Evolutionary conservation across 2,888 invertebrate species (phyloP).

Genomic region (Geotrupes spiniger): DNA sequence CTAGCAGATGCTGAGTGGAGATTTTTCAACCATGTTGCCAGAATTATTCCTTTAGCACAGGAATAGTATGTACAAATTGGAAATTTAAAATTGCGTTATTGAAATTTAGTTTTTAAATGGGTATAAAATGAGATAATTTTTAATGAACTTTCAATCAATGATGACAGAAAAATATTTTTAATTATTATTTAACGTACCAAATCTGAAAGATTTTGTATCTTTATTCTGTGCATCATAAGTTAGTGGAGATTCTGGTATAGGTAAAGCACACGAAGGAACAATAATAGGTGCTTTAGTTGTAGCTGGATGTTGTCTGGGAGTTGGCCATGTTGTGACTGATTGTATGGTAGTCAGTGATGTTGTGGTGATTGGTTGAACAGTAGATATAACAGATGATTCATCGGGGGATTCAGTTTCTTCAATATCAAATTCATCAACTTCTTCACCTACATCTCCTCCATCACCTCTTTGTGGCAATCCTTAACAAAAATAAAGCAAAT

Average conservation of each 20-base stretch:
- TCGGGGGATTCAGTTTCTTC: background rate
- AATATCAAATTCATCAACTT: slow-evolving; percentile 8
- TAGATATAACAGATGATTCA: background rate
- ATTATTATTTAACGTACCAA: slow-evolving; percentile 52
- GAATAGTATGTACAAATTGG: too few relatives aligned
- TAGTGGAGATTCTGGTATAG: slow-evolving; percentile 47
- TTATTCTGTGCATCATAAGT: slow-evolving; percentile 49
- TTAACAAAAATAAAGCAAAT: background rate
- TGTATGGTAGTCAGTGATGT: background rate
- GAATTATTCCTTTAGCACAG: too few relatives aligned
- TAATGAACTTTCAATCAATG: too few relatives aligned
- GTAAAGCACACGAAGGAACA: slow-evolving; percentile 52
- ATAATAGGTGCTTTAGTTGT: background rate
- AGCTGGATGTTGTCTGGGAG: background rate
- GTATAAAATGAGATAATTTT: too few relatives aligned
- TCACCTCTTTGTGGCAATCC: slow-evolving; percentile 37
- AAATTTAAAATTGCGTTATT: too few relatives aligned
- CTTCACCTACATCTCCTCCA: slow-evolving; percentile 35
- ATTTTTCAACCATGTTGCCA: too few relatives aligned
- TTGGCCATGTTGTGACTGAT: background rate
- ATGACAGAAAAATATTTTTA: too few relatives aligned
- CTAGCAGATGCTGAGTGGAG: too few relatives aligned
- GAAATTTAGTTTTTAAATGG: too few relatives aligned
- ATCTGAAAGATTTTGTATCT: slow-evolving; percentile 58
- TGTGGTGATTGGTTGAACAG: background rate